Evolutionary conservation across 2,113 vertebrate species (phyloP).

Genomic region (Lutjanus erythropterus): DNA sequence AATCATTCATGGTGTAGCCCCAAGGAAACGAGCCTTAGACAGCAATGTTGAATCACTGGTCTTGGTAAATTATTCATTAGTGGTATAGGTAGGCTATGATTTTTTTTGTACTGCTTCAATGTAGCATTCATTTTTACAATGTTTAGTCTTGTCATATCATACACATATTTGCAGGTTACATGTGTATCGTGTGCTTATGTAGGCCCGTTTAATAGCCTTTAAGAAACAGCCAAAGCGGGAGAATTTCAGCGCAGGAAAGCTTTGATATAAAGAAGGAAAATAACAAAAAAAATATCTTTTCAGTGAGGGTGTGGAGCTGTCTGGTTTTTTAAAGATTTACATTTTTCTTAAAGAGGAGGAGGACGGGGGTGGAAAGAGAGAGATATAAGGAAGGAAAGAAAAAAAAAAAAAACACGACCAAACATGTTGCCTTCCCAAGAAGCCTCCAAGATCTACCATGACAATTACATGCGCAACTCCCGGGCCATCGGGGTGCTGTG

Average conservation of each 20-base stretch:
- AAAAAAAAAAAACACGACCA: constrained; percentile 38
- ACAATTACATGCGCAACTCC: constrained; percentile 95
- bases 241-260: constrained; percentile 5
- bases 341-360: constrained; percentile 27
- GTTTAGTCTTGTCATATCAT: constrained; percentile 32
- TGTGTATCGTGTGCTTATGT: constrained; percentile 49
- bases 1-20: constrained; percentile 71
- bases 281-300: constrained; percentile 9
- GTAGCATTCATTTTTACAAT: constrained; percentile 65
- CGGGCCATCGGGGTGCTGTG: constrained; percentile 94
- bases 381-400: background rate
- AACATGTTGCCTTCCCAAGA: constrained; percentile 97
- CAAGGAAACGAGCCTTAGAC: constrained; percentile 69
- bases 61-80: constrained; percentile 75
- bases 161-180: constrained; percentile 45
- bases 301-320: constrained; percentile 34
- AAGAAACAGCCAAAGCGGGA: constrained; percentile 38
- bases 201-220: constrained; percentile 49
- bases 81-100: constrained; percentile 62
- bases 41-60: constrained; percentile 79
- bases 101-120: constrained; percentile 68
- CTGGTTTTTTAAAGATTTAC: constrained; percentile 3
- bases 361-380: constrained; percentile 27
- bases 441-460: constrained; percentile 97
- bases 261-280: constrained; percentile 10